Evolutionary conservation across 2,797 vertebrate genomes (phyloP).

Genomic region (Danionella dracula): DNA sequence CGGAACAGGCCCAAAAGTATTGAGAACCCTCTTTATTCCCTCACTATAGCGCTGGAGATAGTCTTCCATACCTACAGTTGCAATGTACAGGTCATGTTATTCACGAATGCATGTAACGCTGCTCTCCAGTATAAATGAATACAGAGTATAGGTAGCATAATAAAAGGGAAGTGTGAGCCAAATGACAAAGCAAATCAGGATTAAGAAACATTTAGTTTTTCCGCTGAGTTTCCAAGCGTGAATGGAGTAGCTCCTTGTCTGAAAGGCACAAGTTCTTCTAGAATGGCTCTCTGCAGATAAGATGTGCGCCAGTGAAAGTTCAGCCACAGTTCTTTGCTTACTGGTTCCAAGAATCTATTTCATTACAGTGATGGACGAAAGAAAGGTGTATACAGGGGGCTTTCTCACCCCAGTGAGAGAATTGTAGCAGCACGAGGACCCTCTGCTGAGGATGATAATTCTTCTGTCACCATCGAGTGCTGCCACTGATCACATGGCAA

Average conservation of each 20-base stretch:
- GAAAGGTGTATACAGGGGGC: not conserved
- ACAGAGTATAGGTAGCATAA: too few species aligned
- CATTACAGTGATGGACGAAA: not conserved
- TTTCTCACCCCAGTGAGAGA: not conserved
- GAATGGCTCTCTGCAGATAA: constrained; percentile 15
- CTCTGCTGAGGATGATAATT: constrained; percentile 62
- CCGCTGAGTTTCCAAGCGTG: constrained; percentile 16
- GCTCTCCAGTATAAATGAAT: too few species aligned
- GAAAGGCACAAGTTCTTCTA: constrained; percentile 50
- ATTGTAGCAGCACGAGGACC: constrained; percentile 39
- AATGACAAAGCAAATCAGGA: not conserved
- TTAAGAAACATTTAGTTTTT: not conserved
- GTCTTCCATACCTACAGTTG: constrained; percentile 74
- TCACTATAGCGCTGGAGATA: constrained; percentile 84
- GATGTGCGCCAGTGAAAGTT: constrained; percentile 20
- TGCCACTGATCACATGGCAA: constrained; percentile 52
- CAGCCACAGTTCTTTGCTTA: constrained; percentile 15
- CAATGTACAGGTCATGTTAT: not conserved
- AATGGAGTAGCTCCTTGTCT: constrained; percentile 51
- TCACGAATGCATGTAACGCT: too few species aligned
- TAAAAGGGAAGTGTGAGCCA: not conserved
- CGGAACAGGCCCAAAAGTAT: constrained; percentile 82
- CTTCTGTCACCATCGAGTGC: constrained; percentile 60
- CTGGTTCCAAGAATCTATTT: constrained; percentile 6
- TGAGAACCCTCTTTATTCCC: constrained; percentile 78